Conservation (phyloP, 2,888 invertebrate species). For the Microchrysa polita region DNA sequence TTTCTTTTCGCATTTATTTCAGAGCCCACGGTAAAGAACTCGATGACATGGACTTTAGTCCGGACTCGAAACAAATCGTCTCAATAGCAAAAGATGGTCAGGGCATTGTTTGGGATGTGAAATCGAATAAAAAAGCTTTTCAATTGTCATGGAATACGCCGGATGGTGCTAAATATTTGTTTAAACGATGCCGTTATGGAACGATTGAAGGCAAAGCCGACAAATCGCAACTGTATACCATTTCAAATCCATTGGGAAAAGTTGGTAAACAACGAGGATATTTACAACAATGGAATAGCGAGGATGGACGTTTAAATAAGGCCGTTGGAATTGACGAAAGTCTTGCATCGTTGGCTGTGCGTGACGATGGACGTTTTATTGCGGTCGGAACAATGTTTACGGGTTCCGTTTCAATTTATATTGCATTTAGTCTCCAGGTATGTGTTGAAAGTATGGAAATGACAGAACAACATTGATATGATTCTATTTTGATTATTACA, state of each 20-base stretch:
- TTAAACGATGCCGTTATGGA: constrained; percentile 84
- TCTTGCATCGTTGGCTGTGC: constrained; percentile 83
- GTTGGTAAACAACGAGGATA: constrained; percentile 77
- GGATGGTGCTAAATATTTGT: constrained; percentile 81
- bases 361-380: constrained; percentile 92
- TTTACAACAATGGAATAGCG: constrained; percentile 81
- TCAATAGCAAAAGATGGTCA: constrained; percentile 90
- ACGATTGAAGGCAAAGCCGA: constrained; percentile 74
- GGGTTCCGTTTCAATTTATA: constrained; percentile 89
- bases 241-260: constrained; percentile 81
- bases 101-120: constrained; percentile 81
- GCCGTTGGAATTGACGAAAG: constrained; percentile 76
- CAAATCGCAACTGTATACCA: constrained; percentile 76
- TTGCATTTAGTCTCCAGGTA: constrained; percentile 91
- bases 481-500: constrained; percentile 59
- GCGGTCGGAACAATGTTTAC: constrained; percentile 94
- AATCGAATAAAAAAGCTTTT: constrained; percentile 72
- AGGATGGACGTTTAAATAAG: constrained; percentile 69
- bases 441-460: constrained; percentile 2
- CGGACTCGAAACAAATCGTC: constrained; percentile 77
- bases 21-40: constrained; percentile 88
- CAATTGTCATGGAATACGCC: constrained; percentile 81
- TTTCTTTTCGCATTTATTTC: constrained; percentile 35
- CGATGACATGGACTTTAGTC: constrained; percentile 92
- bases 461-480: not conserved